Evolutionary conservation across 2,797 vertebrate species (phyloP).

Genomic region (Bovichtus variegatus): DNA sequence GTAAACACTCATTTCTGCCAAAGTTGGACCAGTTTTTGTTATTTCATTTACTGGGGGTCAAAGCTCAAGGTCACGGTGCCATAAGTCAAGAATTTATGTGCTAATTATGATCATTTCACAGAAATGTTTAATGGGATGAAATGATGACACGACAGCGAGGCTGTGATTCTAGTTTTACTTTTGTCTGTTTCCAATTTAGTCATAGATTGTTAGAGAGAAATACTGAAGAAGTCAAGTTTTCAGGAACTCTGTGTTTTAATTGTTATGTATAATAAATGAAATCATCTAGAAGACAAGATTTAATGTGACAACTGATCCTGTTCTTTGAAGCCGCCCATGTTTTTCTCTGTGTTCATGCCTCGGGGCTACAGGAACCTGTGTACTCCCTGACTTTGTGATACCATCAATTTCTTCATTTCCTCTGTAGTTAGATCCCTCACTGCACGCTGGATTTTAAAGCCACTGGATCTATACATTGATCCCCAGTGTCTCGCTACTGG

Average conservation of each 20-base stretch:
- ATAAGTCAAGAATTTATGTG: no score
- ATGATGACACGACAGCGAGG: no score
- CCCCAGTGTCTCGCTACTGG: conserved; percentile 1
- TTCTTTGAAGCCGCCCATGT: neutral
- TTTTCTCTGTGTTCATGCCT: conserved; percentile 1
- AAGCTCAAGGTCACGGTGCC: no score
- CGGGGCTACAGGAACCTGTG: neutral
- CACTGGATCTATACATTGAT: conserved; percentile 51
- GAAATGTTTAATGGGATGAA: no score
- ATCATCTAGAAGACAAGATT: neutral
- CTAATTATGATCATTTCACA: no score
- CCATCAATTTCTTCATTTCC: conserved; percentile 14
- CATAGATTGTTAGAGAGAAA: no score
- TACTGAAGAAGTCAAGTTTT: no score
- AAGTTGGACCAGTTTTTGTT: neutral
- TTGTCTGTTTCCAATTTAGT: no score
- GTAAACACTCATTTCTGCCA: neutral
- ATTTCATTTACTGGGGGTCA: neutral
- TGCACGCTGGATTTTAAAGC: conserved; percentile 35
- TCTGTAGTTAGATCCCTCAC: neutral
- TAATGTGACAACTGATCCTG: neutral
- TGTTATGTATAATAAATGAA: neutral
- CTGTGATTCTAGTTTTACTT: no score
- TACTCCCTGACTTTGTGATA: conserved; percentile 2
- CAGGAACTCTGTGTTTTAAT: no score